Percentiles rank a stretch among this genome's conserved stretches.
These are phyloP conservation scores for Podilymbus podiceps DNA, from an alignment of 2,113 vertebrate genomes.

Conservation along the genomic window DNA sequence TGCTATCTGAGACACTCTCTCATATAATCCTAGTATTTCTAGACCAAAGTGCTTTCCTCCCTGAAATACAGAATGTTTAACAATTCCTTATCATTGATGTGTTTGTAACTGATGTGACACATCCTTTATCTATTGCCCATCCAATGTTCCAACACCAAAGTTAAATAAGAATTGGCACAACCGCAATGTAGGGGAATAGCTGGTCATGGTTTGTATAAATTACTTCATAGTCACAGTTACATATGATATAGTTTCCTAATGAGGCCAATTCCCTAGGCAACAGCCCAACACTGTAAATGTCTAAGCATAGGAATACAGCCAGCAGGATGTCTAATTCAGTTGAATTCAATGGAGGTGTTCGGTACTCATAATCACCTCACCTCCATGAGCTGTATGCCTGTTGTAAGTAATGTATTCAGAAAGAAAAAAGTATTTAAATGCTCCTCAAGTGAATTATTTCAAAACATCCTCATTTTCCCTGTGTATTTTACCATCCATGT, in stretches of 20 bases:
- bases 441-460: neutral
- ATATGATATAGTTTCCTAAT: conserved; percentile 36
- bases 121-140: neutral
- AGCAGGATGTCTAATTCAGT: conserved; percentile 26
- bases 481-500: neutral
- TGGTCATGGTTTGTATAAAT: conserved; percentile 18
- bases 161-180: neutral
- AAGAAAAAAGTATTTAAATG: neutral
- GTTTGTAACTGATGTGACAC: neutral
- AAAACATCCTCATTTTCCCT: neutral
- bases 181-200: neutral
- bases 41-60: neutral
- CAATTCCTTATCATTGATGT: neutral
- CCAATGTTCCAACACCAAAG: neutral
- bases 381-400: neutral
- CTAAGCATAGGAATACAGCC: conserved; percentile 36
- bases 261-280: conserved; percentile 62
- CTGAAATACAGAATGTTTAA: neutral
- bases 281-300: conserved; percentile 28
- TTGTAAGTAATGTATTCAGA: neutral
- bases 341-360: neutral
- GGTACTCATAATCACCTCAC: conserved; percentile 26
- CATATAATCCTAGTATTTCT: neutral
- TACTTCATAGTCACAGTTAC: neutral
- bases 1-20: neutral